These are phyloP conservation scores for Psylliodes chrysocephalus DNA, from an alignment of 2,888 invertebrate species.

Conservation along the genomic window DNA sequence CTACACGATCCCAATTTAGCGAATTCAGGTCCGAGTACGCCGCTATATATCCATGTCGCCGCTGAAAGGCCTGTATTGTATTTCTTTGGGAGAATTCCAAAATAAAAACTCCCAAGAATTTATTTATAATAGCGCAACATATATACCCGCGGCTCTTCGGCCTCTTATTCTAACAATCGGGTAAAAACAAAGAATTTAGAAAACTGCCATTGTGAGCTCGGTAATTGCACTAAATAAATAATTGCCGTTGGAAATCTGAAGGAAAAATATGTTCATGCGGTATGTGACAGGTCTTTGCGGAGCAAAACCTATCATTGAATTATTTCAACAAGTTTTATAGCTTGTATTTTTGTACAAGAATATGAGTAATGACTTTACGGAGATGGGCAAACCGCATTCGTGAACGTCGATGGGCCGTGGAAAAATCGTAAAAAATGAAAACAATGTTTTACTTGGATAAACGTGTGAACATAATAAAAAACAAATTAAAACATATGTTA, in stretches of 20 bases:
- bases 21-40: slow-evolving; percentile 43
- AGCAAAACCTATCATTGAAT: slow-evolving; percentile 20
- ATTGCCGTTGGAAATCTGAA: slow-evolving; percentile 39
- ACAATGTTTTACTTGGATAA: neutral
- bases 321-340: slow-evolving; percentile 22
- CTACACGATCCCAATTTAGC: slow-evolving; percentile 47
- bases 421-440: neutral
- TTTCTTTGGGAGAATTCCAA: slow-evolving; percentile 52
- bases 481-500: no score
- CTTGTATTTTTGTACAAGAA: slow-evolving; percentile 1
- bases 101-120: slow-evolving; percentile 55
- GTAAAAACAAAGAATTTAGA: slow-evolving; percentile 50
- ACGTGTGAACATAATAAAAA: neutral
- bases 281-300: slow-evolving; percentile 7
- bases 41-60: slow-evolving; percentile 49
- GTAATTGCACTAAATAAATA: slow-evolving; percentile 56
- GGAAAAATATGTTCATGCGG: slow-evolving; percentile 30
- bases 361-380: slow-evolving; percentile 1
- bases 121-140: slow-evolving; percentile 53
- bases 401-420: neutral
- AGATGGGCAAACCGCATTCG: neutral
- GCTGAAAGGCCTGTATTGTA: slow-evolving; percentile 49
- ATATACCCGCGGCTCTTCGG: slow-evolving; percentile 30
- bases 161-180: slow-evolving; percentile 47
- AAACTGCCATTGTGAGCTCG: slow-evolving; percentile 51